A percentile compares a stretch with the other conserved stretches of the same genome.
Evolutionary conservation across 23 tunicate species (phyloP).

Genomic region (Halocynthia aurantium): DNA sequence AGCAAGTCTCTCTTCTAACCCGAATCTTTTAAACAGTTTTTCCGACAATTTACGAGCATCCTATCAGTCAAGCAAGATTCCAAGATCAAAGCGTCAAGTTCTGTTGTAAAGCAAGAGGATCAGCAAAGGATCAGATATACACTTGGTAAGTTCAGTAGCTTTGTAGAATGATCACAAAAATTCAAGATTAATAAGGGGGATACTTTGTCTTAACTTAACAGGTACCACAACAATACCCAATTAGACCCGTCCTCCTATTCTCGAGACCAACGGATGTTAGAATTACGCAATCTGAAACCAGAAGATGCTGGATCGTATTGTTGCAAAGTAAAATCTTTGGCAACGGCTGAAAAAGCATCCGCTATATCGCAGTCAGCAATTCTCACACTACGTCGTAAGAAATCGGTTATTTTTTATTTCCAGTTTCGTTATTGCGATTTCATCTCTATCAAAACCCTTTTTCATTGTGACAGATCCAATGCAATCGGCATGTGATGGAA

Average conservation of each 20-base stretch:
- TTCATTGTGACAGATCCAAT: background rate
- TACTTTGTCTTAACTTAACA: background rate
- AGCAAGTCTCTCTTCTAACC: background rate
- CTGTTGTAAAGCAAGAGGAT: slow-evolving; percentile 9
- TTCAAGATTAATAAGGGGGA: too few species aligned
- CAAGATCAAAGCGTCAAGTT: background rate
- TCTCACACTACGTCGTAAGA: background rate
- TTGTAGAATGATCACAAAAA: background rate
- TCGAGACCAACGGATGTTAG: background rate
- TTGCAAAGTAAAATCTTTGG: background rate
- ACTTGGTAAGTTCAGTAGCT: background rate
- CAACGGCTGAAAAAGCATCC: background rate
- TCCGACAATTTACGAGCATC: slow-evolving; percentile 2
- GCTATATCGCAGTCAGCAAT: background rate
- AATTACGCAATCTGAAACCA: background rate
- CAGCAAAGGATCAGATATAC: background rate
- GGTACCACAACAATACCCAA: background rate
- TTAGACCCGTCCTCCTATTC: background rate
- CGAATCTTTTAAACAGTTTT: background rate
- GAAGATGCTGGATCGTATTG: background rate
- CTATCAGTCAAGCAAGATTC: background rate
- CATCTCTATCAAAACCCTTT: background rate
- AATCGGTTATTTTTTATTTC: background rate
- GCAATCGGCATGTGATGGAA: background rate
- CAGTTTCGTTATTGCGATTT: background rate